Evolutionary conservation across 2,888 invertebrate genomes (phyloP), one percentile per base, ranked within the genome.

Genomic region (Spialia ferax): DNA sequence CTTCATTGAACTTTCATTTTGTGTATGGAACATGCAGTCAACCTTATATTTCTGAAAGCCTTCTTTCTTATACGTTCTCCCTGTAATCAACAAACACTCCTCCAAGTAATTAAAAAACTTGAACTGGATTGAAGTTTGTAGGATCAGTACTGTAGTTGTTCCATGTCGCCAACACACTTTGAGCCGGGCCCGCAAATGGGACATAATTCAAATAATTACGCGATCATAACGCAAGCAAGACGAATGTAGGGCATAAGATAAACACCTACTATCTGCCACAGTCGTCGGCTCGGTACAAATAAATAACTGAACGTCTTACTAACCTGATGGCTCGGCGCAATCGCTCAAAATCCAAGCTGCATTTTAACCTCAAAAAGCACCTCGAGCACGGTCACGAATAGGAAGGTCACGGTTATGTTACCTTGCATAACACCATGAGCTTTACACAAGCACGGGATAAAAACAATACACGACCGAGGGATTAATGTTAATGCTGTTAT

Each of bases 291-390:
- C 87, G 84, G 79, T 73, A 70, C 69, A 85, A 88, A 90, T 91
- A 89, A 87, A 66, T 85, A 83, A 82, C 81, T 85, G 81, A 79
- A 82, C 73, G 85, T 82, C 82, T 85, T 78, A 91, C 91, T 86
- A 88, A 93, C 93, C 93, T 92, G 91, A 87, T 88, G 88, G 86
- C 86, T 90, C 89, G 89, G 89, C 90, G 91, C 93, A 86, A 87
- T 88, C 87, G 82, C 83, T 91, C 84, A 93, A 87, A 88, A 91
- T 92, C 91, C 90, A 88, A 91, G 89, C 83, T 91, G 91, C 93
- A 93, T 93, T 87, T 88, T 93, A 92, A 93, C 93, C 93, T 92
- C 92, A 91, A 92, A 91, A 88, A 85, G 85, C 92, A 93, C 88
- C 84, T 82, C 79, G 82, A 85, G 84, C 88, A 91, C 91, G 85